A percentile compares a stretch with the other conserved stretches of the same genome.
Evolutionary conservation across 35 echinoderm and acorn worm species (phyloP).

Genomic region (Acanthaster planci): DNA sequence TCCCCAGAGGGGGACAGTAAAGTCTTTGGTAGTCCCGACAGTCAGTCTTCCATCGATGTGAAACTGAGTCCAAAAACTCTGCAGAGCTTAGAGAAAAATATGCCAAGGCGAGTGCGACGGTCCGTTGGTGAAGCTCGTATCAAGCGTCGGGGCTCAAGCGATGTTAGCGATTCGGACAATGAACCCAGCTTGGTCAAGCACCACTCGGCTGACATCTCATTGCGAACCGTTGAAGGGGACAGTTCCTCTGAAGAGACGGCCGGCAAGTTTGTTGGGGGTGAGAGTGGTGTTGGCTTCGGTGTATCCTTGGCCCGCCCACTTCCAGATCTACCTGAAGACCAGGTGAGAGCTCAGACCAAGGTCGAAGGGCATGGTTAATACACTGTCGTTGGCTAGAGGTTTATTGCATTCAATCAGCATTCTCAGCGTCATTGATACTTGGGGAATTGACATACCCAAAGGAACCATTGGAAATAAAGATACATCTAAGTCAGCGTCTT

Average conservation of each 20-base stretch:
- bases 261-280: slow-evolving; percentile 1
- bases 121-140: slow-evolving; percentile 57
- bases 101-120: slow-evolving; percentile 56
- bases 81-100: slow-evolving; percentile 51
- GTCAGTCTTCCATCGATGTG: neutral
- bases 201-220: slow-evolving; percentile 24
- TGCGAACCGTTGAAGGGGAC: slow-evolving; percentile 42
- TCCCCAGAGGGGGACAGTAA: slow-evolving; percentile 7
- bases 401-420: neutral
- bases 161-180: slow-evolving; percentile 51
- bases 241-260: slow-evolving; percentile 57
- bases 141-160: slow-evolving; percentile 47
- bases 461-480: too few species aligned
- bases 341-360: slow-evolving; percentile 45
- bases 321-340: slow-evolving; percentile 59
- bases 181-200: slow-evolving; percentile 26
- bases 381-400: neutral
- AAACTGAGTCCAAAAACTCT: slow-evolving; percentile 60
- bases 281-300: slow-evolving; percentile 11
- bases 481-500: too few species aligned
- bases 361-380: neutral
- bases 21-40: neutral
- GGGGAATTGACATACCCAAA: neutral
- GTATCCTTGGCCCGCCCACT: slow-evolving; percentile 36
- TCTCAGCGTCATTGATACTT: neutral